Base-by-base conservation (phyloP, 2,888 invertebrate genomes). In the Crossocerus cetratus region DNA sequence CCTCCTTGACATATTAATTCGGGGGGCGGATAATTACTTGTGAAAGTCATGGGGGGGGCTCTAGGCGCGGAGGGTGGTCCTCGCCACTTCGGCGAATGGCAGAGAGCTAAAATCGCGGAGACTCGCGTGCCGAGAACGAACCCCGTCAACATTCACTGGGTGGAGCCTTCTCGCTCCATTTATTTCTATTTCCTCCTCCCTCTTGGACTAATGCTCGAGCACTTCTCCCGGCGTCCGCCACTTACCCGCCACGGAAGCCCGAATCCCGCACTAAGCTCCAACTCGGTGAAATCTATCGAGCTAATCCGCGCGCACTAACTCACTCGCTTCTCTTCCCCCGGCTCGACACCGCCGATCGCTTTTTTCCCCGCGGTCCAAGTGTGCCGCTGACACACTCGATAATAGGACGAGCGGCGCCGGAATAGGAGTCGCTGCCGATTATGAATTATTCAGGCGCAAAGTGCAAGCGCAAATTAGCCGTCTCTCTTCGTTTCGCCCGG, bases 391-490 rank as follows among this genome's bases (percentile, higher is more conserved):
- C 74, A 77, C 69, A 61, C 54, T 64, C 76, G 81, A 76, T 81
- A 80, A 81, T 81, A 77, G 81, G 72, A 76, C 72, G 63, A n/a
- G 74, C 57, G 66, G 65, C 72, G 56, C 59, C 63, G 76, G 81
- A 82, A 11, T 4, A 32, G 11, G 11, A 32, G 32, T 11, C 32
- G 5, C n/a, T 80, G 70, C 78, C 63, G 72, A n/a, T 32, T 61
- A 79, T 81, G 71, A 82, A 82, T 82, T 73, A 82, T 78, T 78
- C 78, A 78, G 42, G 56, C 73, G 70, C 69, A 83, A 85, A 85
- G 83, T 83, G 82, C 80, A 81, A 69, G 78, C 76, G 75, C 75
- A 80, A 81, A 84, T 84, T 83, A 74, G 74, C 82, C 80, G 83
- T 84, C 84, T 76, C 82, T 84, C 83, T 84, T 82, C 83, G 76